These are phyloP conservation scores for Menidia beryllina DNA, from an alignment of 2,113 vertebrate genomes.

Conservation along the genomic window DNA sequence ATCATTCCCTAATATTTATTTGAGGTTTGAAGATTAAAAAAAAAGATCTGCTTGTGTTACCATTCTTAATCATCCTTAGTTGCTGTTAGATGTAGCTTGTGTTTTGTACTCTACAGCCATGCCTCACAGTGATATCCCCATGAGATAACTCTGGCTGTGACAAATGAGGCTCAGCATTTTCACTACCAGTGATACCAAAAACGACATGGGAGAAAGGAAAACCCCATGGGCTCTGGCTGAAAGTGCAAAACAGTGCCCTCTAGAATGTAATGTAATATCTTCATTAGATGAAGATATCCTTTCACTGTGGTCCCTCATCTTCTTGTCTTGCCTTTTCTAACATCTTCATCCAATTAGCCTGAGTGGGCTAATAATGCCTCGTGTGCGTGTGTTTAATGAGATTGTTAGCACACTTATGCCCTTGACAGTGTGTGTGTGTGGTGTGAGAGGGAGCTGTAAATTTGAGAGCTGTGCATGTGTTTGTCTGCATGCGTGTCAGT, in stretches of 20 bases:
- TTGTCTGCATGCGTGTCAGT: slow-evolving; percentile 13
- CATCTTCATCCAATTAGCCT: slow-evolving; percentile 60
- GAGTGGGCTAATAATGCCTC: slow-evolving; percentile 46
- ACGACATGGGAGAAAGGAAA: slow-evolving; percentile 1
- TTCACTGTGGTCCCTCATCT: slow-evolving; percentile 42
- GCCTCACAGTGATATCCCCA: background rate
- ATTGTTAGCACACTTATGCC: slow-evolving; percentile 39
- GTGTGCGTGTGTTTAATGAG: slow-evolving; percentile 52
- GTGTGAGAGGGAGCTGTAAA: background rate
- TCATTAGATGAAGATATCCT: slow-evolving; percentile 36
- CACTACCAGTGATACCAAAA: slow-evolving; percentile 14
- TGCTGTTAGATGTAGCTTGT: background rate
- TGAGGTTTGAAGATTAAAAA: background rate
- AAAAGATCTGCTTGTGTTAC: background rate
- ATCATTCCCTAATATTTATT: slow-evolving; percentile 2
- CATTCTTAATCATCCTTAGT: background rate
- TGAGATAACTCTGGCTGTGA: slow-evolving; percentile 19
- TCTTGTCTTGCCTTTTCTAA: slow-evolving; percentile 13
- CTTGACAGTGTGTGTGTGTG: background rate
- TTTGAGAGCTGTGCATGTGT: slow-evolving; percentile 2
- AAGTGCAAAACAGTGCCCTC: slow-evolving; percentile 39
- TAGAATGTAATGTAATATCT: slow-evolving; percentile 38
- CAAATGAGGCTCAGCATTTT: slow-evolving; percentile 28
- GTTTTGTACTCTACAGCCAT: slow-evolving; percentile 1
- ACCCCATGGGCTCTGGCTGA: slow-evolving; percentile 13